Evolutionary conservation across 2,113 vertebrate species (phyloP).

Genomic region (Brienomyrus longianalis): DNA sequence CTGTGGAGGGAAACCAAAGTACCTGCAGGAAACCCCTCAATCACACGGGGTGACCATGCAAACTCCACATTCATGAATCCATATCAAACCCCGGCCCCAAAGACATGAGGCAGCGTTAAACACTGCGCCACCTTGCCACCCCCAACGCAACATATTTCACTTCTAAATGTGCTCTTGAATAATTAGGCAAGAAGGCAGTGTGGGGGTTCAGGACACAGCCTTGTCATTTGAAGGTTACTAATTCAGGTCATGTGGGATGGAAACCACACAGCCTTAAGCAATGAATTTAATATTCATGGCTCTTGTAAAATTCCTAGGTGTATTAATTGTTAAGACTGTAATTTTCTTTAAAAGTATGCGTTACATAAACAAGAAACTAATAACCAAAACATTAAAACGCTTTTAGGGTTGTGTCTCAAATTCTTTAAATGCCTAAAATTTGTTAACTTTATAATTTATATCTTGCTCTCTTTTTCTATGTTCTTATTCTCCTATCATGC

Average conservation of each 20-base stretch:
- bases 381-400: not conserved
- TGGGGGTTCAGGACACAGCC: not conserved
- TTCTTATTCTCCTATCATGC: no score
- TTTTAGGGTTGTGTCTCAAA: not conserved
- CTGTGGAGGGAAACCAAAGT: not conserved
- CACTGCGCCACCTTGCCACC: not conserved
- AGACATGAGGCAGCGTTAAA: not conserved
- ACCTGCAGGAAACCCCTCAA: not conserved
- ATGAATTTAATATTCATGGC: not conserved
- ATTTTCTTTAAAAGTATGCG: not conserved
- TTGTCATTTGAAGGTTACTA: conserved; percentile 1
- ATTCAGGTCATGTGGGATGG: not conserved
- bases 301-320: not conserved
- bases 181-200: not conserved
- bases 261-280: not conserved
- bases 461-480: no score
- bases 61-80: not conserved
- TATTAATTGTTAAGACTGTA: not conserved
- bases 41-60: not conserved
- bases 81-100: not conserved
- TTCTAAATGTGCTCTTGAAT: not conserved
- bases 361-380: not conserved
- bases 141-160: not conserved
- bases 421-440: not conserved
- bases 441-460: no score